phyloP scores from a whole-genome alignment of 2,797 vertebrate genomes.

The Staurois parvus region DNA sequence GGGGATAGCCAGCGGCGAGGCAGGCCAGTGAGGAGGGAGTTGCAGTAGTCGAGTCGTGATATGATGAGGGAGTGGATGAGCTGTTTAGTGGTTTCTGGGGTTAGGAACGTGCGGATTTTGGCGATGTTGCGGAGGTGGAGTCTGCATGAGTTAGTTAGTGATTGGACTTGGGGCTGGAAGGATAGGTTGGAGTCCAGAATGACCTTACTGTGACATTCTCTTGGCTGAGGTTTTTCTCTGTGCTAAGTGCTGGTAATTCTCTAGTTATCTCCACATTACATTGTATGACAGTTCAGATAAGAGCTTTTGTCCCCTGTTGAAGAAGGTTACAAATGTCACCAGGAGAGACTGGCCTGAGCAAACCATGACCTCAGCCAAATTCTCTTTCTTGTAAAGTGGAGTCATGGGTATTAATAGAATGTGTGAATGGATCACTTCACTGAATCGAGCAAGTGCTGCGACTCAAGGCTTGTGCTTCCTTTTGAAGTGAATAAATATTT shows the following conservation, averaged over 20 bases:
- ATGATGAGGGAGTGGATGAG: too few species aligned
- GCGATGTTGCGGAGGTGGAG: too few species aligned
- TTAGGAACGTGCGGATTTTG: too few species aligned
- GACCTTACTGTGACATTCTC: conserved; percentile 7
- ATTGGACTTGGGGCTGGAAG: too few species aligned
- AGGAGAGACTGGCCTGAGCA: background rate
- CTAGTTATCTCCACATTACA: conserved; percentile 10
- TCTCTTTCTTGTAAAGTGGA: background rate
- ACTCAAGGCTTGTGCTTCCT: background rate
- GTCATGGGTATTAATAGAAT: background rate
- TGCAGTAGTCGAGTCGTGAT: too few species aligned
- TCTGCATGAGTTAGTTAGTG: too few species aligned
- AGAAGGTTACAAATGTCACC: conserved; percentile 27
- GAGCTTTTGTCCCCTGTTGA: background rate
- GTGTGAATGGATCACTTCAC: background rate
- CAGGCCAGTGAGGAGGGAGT: too few species aligned
- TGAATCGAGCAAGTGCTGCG: background rate
- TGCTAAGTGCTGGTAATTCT: background rate
- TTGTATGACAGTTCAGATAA: conserved; percentile 23
- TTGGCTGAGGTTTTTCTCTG: background rate
- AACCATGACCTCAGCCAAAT: background rate
- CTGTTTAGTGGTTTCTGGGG: too few species aligned
- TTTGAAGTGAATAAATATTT: too few species aligned
- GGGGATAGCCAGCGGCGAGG: too few species aligned
- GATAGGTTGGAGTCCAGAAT: too few species aligned